Evolutionary conservation across 2,888 invertebrate genomes (phyloP), one percentile per base, ranked within the genome.

Genomic region (Zygothrica quintamaculata): DNA sequence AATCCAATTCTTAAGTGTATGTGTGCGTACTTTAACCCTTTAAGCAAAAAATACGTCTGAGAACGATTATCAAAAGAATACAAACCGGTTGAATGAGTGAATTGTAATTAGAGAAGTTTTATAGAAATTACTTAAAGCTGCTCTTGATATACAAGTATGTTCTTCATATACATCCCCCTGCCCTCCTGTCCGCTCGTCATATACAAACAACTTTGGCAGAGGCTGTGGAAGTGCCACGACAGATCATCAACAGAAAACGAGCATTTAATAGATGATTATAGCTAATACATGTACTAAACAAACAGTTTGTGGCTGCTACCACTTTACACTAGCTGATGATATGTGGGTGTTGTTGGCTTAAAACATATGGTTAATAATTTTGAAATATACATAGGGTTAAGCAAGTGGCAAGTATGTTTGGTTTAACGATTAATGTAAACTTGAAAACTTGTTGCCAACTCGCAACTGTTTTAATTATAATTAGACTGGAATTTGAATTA

Each of bases 41-140:
- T 33, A 18, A 51, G 31, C 42, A 12, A 55, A 12, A 55, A 25
- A 34, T 15, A 33, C 9, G 16, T 57, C 37, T 44, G 33, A 40
- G 43, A 16, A n/a, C n/a, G n/a, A n/a, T n/a, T n/a, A n/a, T n/a
- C n/a, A n/a, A n/a, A n/a, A n/a, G n/a, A 40, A 69, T 57, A 60
- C 58, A 56, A 86, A 80, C 79, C 79, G 84, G 79, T 80, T 62
- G 7, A 53, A 42, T 73, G 44, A 52, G 48, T 42, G 52, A 44
- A 60, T 62, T 84, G 82, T 78, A 84, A 78, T 78, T 64, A 81
- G 78, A 70, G 29, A 29, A 29, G n/a, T 29, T 29, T 9, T 1
- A 39, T 3, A 64, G 18, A 22, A 22, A 22, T 22, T 22, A 22
- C 18, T 22, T 22, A 5, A 22, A 22, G n/a, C n/a, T n/a, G n/a